phyloP scores from a whole-genome alignment of 2,888 invertebrate genomes.

The Amphipoea lucens region DNA sequence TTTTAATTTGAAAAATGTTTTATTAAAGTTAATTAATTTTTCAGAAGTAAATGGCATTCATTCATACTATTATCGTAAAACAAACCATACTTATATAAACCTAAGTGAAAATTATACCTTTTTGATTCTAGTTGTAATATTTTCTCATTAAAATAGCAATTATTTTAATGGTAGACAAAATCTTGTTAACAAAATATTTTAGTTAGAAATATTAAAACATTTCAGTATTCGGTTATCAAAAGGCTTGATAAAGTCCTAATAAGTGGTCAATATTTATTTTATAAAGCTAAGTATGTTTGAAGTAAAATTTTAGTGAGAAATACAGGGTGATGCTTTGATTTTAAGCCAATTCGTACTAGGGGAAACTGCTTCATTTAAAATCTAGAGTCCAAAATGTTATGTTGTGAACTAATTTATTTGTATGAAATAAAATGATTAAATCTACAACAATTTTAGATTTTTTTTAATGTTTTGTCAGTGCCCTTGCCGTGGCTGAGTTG shows the following conservation, averaged over 20 bases:
- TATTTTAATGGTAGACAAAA: slow-evolving; percentile 18
- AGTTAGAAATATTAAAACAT: slow-evolving; percentile 11
- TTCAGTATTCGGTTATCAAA: slow-evolving; percentile 13
- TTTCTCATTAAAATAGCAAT: neutral
- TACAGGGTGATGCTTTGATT: slow-evolving; percentile 1
- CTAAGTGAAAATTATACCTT: neutral
- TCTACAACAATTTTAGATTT: neutral
- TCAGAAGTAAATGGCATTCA: neutral
- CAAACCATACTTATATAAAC: neutral
- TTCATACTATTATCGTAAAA: neutral
- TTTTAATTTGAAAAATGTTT: too few relatives aligned
- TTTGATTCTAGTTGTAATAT: neutral
- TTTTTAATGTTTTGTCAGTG: too few relatives aligned
- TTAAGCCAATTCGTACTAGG: neutral
- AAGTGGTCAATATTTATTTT: slow-evolving; percentile 24
- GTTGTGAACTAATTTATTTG: neutral
- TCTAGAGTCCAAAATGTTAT: neutral
- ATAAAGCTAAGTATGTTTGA: neutral
- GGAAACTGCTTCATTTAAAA: neutral
- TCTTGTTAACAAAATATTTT: neutral
- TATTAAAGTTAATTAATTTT: neutral
- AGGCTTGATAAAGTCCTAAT: slow-evolving; percentile 9
- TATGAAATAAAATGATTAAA: neutral
- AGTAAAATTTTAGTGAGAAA: neutral
- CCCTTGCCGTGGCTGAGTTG: neutral